A percentile compares a stretch with the other conserved stretches of the same genome.
Evolutionary conservation across 2,888 invertebrate genomes (phyloP).

Genomic region (Andrena bicolor): DNA sequence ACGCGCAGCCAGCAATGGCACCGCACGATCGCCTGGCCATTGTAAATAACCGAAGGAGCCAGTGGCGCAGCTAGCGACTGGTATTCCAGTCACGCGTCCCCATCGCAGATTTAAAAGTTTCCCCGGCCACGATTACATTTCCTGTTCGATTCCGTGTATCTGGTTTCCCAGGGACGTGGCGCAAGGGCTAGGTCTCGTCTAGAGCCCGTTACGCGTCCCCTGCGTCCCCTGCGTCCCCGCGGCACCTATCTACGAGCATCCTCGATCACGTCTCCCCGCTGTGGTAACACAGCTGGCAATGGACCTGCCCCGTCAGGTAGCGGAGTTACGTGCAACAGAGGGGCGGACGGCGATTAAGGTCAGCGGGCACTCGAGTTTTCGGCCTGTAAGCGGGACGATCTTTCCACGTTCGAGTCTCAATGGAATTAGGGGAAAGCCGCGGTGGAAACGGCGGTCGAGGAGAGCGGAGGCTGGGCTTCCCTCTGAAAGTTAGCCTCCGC

Average conservation of each 20-base stretch:
- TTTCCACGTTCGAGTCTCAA: slow-evolving; percentile 38
- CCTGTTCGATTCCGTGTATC: slow-evolving; percentile 44
- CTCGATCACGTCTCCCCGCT: slow-evolving; percentile 32
- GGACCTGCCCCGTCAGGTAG: slow-evolving; percentile 23
- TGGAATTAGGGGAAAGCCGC: slow-evolving; percentile 62
- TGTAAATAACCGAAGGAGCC: slow-evolving; percentile 29
- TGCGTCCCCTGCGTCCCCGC: not conserved
- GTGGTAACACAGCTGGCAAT: slow-evolving; percentile 25
- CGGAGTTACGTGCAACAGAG: slow-evolving; percentile 17
- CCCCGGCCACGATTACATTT: slow-evolving; percentile 43
- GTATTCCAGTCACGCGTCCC: slow-evolving; percentile 50
- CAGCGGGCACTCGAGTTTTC: slow-evolving; percentile 47
- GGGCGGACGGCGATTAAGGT: slow-evolving; percentile 64
- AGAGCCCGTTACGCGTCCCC: not conserved
- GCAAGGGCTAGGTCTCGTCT: not conserved
- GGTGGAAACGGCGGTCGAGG: slow-evolving; percentile 38
- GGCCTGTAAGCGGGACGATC: slow-evolving; percentile 46
- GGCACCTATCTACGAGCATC: not conserved
- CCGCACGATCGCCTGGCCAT: not conserved
- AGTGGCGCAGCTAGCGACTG: not conserved
- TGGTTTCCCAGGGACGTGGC: not conserved
- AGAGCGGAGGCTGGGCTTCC: slow-evolving; percentile 12
- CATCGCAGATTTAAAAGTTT: slow-evolving; percentile 58
- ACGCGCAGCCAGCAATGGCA: not conserved
- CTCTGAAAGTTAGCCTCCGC: slow-evolving; percentile 40